These are phyloP conservation scores for Leptinotarsa defecta DNA, from an alignment of 1,140 invertebrate genomes.

Conservation along the genomic window DNA sequence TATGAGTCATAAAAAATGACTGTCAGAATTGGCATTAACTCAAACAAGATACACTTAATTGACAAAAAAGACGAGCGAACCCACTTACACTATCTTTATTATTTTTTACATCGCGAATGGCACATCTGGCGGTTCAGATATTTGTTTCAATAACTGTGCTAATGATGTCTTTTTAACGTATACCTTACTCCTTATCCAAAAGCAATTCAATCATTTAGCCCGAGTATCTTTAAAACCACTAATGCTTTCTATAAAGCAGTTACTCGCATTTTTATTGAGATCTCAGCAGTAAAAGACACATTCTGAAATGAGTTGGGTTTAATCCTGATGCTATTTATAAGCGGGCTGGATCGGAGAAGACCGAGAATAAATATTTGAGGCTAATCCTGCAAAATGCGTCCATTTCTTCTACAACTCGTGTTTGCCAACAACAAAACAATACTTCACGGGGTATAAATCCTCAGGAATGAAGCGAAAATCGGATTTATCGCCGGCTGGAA, in stretches of 20 bases:
- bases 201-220: slow-evolving; percentile 15
- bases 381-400: neutral
- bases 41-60: slow-evolving; percentile 19
- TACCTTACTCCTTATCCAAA: slow-evolving; percentile 14
- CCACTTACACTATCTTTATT: slow-evolving; percentile 20
- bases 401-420: neutral
- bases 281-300: slow-evolving; percentile 12
- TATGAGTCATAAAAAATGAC: slow-evolving; percentile 20
- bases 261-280: slow-evolving; percentile 18
- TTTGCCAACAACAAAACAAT: neutral
- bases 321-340: slow-evolving; percentile 14
- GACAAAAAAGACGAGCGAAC: slow-evolving; percentile 10
- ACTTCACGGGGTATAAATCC: neutral
- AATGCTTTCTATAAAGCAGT: slow-evolving; percentile 14
- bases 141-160: slow-evolving; percentile 13
- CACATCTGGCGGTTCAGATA: slow-evolving; percentile 15
- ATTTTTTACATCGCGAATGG: neutral
- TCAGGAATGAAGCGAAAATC: no score
- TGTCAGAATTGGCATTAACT: slow-evolving; percentile 14
- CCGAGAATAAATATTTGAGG: neutral
- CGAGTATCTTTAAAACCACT: slow-evolving; percentile 13
- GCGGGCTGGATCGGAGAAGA: neutral
- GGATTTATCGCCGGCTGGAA: no score
- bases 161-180: slow-evolving; percentile 20
- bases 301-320: slow-evolving; percentile 3